Conservation (phyloP, 2,797 vertebrate species). For the Chloroceryle amazona region DNA sequence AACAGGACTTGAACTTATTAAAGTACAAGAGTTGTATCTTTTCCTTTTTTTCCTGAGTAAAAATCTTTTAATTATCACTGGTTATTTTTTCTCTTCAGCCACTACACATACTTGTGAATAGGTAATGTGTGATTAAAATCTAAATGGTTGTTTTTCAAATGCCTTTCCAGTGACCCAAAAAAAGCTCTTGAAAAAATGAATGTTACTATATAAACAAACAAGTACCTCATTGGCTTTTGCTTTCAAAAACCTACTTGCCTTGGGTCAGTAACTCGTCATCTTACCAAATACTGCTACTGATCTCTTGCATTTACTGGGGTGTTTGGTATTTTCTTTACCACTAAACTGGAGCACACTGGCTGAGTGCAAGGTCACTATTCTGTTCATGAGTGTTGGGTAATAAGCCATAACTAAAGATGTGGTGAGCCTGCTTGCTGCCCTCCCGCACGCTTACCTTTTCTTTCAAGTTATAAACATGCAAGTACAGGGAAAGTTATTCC, state of each 20-base stretch:
- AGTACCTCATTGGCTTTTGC: background rate
- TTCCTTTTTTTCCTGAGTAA: conserved; percentile 54
- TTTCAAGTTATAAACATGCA: background rate
- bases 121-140: conserved; percentile 66
- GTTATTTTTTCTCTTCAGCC: conserved; percentile 48
- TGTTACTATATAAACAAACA: background rate
- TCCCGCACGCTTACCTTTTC: background rate
- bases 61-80: conserved; percentile 63
- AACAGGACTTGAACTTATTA: conserved; percentile 44
- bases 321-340: background rate
- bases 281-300: background rate
- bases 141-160: conserved; percentile 58
- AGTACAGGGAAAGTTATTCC: background rate
- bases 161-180: background rate
- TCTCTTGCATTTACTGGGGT: background rate
- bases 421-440: background rate
- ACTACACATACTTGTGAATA: conserved; percentile 21
- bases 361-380: background rate
- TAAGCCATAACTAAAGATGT: background rate
- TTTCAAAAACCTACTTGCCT: conserved; percentile 37
- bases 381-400: background rate
- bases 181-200: conserved; percentile 47
- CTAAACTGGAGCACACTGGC: background rate
- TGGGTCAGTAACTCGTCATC: conserved; percentile 20
- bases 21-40: background rate